A percentile compares a stretch with the other conserved stretches of the same genome.
These are phyloP conservation scores for Actenoides hombroni DNA, from an alignment of 2,113 vertebrate species.

Conservation along the genomic window DNA sequence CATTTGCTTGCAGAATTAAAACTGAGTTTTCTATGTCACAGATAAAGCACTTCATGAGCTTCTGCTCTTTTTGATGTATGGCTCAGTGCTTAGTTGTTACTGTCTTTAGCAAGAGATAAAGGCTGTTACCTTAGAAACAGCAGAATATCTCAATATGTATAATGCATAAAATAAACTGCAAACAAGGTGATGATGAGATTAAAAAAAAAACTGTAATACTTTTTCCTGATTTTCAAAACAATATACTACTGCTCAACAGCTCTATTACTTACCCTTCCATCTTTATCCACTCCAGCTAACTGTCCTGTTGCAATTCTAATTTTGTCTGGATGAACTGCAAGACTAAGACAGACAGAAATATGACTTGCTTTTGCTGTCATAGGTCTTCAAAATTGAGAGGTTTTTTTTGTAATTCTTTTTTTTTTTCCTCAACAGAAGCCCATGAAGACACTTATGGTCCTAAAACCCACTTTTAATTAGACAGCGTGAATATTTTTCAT, in stretches of 20 bases:
- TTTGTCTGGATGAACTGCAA: conserved; percentile 97
- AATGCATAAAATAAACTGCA: neutral
- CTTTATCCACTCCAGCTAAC: conserved; percentile 98
- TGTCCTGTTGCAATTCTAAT: conserved; percentile 98
- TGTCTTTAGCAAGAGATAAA: neutral
- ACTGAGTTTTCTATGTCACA: neutral
- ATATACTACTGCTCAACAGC: conserved; percentile 47
- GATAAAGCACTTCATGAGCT: neutral
- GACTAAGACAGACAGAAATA: conserved; percentile 80
- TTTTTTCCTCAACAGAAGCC: conserved; percentile 35
- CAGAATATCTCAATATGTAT: neutral
- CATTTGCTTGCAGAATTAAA: neutral
- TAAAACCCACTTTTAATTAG: conserved; percentile 16
- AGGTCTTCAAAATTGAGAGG: conserved; percentile 50
- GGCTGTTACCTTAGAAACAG: neutral
- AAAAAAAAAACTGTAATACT: neutral
- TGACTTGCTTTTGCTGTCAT: conserved; percentile 58
- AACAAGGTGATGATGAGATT: neutral
- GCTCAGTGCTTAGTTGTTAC: neutral
- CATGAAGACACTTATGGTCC: neutral
- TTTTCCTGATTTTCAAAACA: conserved; percentile 52
- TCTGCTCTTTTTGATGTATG: neutral
- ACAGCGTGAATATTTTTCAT: neutral
- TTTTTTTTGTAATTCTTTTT: neutral
- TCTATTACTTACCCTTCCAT: conserved; percentile 89